phyloP scores from a whole-genome alignment of 2,113 vertebrate genomes.

The Phoenicopterus ruber region DNA sequence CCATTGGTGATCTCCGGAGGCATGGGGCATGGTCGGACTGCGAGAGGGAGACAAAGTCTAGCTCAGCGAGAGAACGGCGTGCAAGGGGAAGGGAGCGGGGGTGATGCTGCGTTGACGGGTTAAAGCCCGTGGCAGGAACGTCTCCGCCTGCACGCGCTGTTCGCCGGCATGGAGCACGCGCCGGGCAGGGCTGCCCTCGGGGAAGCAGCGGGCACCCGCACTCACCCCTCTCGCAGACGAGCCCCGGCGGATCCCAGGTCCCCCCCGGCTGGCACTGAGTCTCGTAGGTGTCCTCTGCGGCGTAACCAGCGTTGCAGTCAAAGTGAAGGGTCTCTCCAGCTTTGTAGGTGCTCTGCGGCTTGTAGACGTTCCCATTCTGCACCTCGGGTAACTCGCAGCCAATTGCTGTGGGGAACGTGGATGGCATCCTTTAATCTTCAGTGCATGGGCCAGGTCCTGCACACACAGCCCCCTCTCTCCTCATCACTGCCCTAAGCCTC shows the following conservation, averaged over 20 bases:
- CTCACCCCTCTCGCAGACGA: background rate
- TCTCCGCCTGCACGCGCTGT: background rate
- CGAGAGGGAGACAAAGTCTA: background rate
- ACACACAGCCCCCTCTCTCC: background rate
- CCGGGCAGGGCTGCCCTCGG: background rate
- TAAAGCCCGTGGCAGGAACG: rapidly evolving
- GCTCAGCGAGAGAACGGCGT: rapidly evolving
- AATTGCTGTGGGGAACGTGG: background rate
- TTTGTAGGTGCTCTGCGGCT: background rate
- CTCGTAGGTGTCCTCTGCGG: rapidly evolving
- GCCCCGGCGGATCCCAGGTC: background rate
- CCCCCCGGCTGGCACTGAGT: background rate
- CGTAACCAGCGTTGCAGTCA: rapidly evolving
- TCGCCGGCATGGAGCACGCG: background rate
- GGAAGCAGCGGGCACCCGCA: background rate
- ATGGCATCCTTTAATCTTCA: background rate
- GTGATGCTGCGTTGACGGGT: rapidly evolving
- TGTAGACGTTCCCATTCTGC: background rate
- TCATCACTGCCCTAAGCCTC: rapidly evolving
- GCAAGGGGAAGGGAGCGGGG: rapidly evolving
- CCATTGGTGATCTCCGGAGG: background rate
- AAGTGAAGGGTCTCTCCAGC: background rate
- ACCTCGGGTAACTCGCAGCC: background rate
- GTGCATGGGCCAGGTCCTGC: rapidly evolving
- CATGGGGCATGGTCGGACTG: background rate